Base-by-base conservation (phyloP, 1,140 invertebrate species). In the Neodiprion fabricii region DNA sequence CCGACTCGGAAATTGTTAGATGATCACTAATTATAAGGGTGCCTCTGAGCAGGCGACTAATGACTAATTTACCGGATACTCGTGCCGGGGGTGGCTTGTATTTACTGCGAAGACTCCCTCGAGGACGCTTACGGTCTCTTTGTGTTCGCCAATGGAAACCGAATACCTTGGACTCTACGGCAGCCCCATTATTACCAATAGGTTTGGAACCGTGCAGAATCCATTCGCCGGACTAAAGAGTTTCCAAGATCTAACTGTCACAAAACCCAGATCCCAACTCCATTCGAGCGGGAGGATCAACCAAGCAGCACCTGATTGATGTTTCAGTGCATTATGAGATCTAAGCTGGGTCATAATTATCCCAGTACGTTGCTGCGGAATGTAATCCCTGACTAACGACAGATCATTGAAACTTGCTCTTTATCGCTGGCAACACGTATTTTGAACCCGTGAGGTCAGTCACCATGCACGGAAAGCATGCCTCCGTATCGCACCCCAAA, bases 91-190 rank as follows among this genome's bases (percentile, higher is more conserved):
- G 11, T 77, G 78, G 9, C 89, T 87, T 9, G 90, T 92, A 75
- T 95, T 95, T 1, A 80, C 78, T 1, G 88, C 84, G 74, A 91
- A 95, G 70, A 95, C 92, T 1, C 80, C 85, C 69, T 85, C 85
- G 5, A 95, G 82, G 11, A 92, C 86, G 21, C 87, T 77, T 1
- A 95, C 78, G 0, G 94, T 90, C 77, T 92, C 90, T 0, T 92
- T 86, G 11, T 87, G 81, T 76, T 87, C 89, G 72, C 93, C 92
- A 82, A 91, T 89, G 0, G 91, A 89, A 7, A 95, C 83, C 11
- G 93, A 86, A 83, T 92, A 96, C 80, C 95, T 95, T 0, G 95
- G 95, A 75, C 93, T 96, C 82, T 96, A 95, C 0, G 93, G 92
- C 7, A 93, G 87, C 9, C 87, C 84, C 9, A 91, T 12, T 9